phyloP scores from a whole-genome alignment of 1,140 invertebrate species.

The Varroa destructor region DNA sequence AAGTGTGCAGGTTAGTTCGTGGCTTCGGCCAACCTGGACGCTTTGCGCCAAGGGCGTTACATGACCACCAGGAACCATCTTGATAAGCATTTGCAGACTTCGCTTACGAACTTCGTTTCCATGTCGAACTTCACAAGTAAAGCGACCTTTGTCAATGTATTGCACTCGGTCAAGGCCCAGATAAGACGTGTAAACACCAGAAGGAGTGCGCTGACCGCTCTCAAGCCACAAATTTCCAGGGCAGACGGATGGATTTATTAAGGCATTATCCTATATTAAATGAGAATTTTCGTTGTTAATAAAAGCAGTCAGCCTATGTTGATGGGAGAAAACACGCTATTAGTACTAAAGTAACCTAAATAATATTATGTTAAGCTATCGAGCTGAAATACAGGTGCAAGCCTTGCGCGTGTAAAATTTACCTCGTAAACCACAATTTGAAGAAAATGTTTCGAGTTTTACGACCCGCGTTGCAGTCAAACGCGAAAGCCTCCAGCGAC shows the following conservation, averaged over 20 bases:
- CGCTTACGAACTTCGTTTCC: background rate
- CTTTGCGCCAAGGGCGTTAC: slow-evolving; percentile 2
- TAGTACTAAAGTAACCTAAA: too few relatives aligned
- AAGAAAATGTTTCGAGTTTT: slow-evolving; percentile 3
- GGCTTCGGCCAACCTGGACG: background rate
- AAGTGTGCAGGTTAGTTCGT: background rate
- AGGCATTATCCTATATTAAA: background rate
- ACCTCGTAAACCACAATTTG: background rate
- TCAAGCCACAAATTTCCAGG: slow-evolving; percentile 22
- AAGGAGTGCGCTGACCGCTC: background rate
- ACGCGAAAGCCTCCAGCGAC: background rate
- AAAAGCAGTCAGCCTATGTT: too few relatives aligned
- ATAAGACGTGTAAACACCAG: background rate
- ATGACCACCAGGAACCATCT: slow-evolving; percentile 10
- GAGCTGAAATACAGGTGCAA: too few relatives aligned
- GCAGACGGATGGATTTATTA: background rate
- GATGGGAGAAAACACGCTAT: too few relatives aligned
- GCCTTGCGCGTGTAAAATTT: too few relatives aligned
- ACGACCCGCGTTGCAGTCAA: background rate
- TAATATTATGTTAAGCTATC: too few relatives aligned
- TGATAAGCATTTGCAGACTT: background rate
- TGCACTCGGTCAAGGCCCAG: slow-evolving; percentile 12
- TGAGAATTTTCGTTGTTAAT: too few relatives aligned
- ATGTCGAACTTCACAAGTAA: background rate
- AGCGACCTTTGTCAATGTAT: slow-evolving; percentile 8